Base-by-base conservation (phyloP, 2,797 vertebrate genomes). In the Trematomus bernacchii region DNA sequence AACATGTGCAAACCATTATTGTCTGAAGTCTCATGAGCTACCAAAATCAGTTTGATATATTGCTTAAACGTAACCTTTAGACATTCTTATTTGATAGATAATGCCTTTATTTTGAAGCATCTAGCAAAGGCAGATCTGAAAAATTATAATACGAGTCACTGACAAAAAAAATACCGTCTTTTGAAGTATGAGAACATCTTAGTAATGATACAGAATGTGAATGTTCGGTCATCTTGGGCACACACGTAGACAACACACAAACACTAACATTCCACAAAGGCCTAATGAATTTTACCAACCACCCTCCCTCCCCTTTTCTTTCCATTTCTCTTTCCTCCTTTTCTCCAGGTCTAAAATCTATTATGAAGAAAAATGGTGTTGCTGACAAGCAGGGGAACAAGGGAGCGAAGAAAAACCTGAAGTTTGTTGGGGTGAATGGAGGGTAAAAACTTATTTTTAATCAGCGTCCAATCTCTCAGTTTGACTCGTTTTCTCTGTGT, bases 341-440 rank as follows among this genome's bases (percentile, higher is more conserved):
- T 78, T 90, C 91, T 83, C 89, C 96, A 95, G 97, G 96, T 93
- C 97, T 99, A 92, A 99, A 99, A 94, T 99, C 98, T 87, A 99
- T 99, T 90, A 99, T 99, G 98, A 99, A 99, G 97, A 99, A 99
- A 96, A 97, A 97, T 86, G 96, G 95, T 83, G 95, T 86, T 89
- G 93, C 96, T 91, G 95, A 95, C 94, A 97, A 96, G 88, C 95
- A 95, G 79, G 95, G 96, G 91, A 96, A 92, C 83, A 96, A 95
- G 88, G 96, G 96, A 93, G 94, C 97, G 89, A 99, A 99, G 96
- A 99, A 99, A 96, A 99, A 98, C 94, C 97, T 99, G 84, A 98
- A 99, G 93, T 99, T 99, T 96, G 98, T 99, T 93, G 98, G 98
- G 83, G 97, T 99, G 94, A 99, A 99, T 87, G 98, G 98, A 97